A percentile compares a stretch with the other conserved stretches of the same genome.
Conservation (phyloP, 2,888 invertebrate species). For the Melanchra persicariae region DNA sequence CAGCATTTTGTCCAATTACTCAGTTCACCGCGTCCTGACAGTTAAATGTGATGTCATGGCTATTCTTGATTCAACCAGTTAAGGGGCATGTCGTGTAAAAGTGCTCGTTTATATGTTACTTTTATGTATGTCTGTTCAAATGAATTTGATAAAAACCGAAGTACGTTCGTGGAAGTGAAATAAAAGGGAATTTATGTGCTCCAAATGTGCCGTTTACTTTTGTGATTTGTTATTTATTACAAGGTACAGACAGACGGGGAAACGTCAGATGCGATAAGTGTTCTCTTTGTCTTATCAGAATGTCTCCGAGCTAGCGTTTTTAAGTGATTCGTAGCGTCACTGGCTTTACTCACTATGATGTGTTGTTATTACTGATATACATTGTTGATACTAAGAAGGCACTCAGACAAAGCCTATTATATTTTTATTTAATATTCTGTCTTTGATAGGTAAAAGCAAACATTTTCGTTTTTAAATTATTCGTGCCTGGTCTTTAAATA, state of each 20-base stretch:
- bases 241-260: conserved; percentile 22
- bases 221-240: conserved; percentile 50
- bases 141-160: conserved; percentile 33
- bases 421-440: no score
- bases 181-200: conserved; percentile 31
- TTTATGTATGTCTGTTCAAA: conserved; percentile 36
- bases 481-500: no score
- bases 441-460: no score
- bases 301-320: conserved; percentile 13
- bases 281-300: conserved; percentile 21
- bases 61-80: conserved; percentile 52
- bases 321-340: conserved; percentile 23
- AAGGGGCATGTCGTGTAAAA: conserved; percentile 26
- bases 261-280: conserved; percentile 40
- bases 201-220: conserved; percentile 43
- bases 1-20: conserved; percentile 70
- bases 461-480: no score
- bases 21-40: conserved; percentile 65
- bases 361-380: neutral
- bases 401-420: neutral
- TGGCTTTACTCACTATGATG: conserved; percentile 1
- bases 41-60: conserved; percentile 63
- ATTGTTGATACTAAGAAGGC: neutral
- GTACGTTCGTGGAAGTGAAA: conserved; percentile 30
- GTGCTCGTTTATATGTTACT: conserved; percentile 18